Evolutionary conservation across 2,797 vertebrate species (phyloP).

Genomic region (Malacoraja senta): DNA sequence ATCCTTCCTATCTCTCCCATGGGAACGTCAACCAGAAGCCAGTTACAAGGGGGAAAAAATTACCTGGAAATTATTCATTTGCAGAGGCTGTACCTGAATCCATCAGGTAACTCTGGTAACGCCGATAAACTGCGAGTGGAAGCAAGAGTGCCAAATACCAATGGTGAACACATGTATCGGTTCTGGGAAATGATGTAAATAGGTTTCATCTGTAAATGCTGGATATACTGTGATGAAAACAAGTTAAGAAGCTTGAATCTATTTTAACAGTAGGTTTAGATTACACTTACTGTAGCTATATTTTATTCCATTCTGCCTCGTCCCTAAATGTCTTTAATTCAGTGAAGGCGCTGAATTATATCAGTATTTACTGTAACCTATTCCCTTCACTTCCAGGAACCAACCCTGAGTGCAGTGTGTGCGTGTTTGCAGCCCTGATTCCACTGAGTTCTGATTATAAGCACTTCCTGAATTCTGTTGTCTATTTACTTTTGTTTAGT

Average conservation of each 20-base stretch:
- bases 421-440: neutral
- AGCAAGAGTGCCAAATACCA: too few relatives aligned
- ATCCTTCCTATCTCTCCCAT: too few relatives aligned
- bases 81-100: too few relatives aligned
- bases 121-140: too few relatives aligned
- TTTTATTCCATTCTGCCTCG: neutral
- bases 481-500: too few relatives aligned
- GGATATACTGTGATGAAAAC: neutral
- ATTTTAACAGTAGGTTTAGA: neutral
- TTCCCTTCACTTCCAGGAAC: neutral
- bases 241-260: neutral
- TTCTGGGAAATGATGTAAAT: too few relatives aligned
- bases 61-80: too few relatives aligned
- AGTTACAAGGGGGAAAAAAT: too few relatives aligned
- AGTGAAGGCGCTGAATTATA: neutral
- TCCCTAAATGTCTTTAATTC: neutral
- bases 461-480: neutral
- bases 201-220: too few relatives aligned
- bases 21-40: too few relatives aligned
- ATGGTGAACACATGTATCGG: too few relatives aligned
- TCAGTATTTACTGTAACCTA: neutral
- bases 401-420: neutral
- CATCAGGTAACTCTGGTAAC: too few relatives aligned
- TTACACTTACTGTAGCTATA: neutral
- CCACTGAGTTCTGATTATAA: neutral